Percentiles rank a stretch among this genome's conserved stretches.
These are phyloP conservation scores for Phengaris arion DNA, from an alignment of 2,888 invertebrate species.

Conservation along the genomic window DNA sequence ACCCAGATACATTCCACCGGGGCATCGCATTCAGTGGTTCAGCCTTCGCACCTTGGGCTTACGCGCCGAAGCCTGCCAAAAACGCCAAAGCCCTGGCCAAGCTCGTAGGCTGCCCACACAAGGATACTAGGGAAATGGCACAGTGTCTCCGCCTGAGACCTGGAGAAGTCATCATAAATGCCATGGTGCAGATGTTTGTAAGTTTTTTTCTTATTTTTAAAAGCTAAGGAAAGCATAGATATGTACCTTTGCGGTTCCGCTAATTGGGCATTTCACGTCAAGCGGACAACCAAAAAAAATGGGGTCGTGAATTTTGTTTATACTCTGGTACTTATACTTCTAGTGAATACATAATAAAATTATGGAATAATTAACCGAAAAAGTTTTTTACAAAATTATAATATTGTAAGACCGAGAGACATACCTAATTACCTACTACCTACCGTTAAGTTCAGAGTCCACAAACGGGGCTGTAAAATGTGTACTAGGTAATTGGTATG, in stretches of 20 bases:
- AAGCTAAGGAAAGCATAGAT: background rate
- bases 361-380: too few species aligned
- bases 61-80: constrained; percentile 21
- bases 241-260: background rate
- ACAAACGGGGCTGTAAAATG: too few species aligned
- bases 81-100: constrained; percentile 28
- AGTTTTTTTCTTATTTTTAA: constrained; percentile 2
- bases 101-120: constrained; percentile 29
- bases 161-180: constrained; percentile 25
- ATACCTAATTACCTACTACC: too few species aligned
- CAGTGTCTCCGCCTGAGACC: constrained; percentile 26
- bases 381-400: too few species aligned
- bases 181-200: constrained; percentile 30
- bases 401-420: too few species aligned
- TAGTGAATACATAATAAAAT: too few species aligned
- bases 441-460: too few species aligned
- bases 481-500: too few species aligned
- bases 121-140: constrained; percentile 21
- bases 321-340: too few species aligned
- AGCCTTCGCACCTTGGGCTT: constrained; percentile 30
- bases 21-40: constrained; percentile 31
- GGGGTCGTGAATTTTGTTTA: too few species aligned
- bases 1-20: constrained; percentile 28
- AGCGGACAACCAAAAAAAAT: too few species aligned
- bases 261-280: too few species aligned